These are phyloP conservation scores for Macrophya annulata DNA, from an alignment of 2,888 invertebrate species.

Conservation along the genomic window DNA sequence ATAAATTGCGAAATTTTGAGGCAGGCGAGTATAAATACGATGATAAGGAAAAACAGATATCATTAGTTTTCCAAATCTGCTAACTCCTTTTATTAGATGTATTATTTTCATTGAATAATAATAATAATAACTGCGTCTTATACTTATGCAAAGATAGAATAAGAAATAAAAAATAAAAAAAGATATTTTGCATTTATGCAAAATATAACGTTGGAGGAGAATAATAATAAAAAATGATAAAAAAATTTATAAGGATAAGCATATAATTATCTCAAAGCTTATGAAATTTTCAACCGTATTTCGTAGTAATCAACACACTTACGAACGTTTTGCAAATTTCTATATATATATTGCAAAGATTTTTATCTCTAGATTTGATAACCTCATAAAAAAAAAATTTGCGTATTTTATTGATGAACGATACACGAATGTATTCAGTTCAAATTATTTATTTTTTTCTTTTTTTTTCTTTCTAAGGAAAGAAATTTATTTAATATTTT, in stretches of 20 bases:
- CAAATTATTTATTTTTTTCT: too few relatives aligned
- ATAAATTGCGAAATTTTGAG: conserved; percentile 27
- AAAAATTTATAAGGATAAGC: neutral
- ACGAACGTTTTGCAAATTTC: conserved; percentile 1
- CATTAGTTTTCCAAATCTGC: neutral
- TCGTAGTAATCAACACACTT: neutral
- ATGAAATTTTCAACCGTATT: conserved; percentile 45
- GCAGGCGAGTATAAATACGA: neutral
- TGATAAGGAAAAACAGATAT: neutral
- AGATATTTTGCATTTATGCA: neutral
- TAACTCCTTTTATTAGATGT: neutral
- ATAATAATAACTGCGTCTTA: neutral
- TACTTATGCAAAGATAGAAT: neutral
- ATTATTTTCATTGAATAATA: neutral
- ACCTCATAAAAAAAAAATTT: neutral
- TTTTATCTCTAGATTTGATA: neutral
- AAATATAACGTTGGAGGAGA: neutral
- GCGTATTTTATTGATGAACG: neutral
- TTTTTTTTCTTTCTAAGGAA: neutral
- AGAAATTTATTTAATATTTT: neutral
- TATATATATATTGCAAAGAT: neutral
- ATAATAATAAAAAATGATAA: conserved; percentile 21
- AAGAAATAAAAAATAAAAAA: neutral
- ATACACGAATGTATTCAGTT: too few relatives aligned
- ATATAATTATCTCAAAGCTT: conserved; percentile 47